These are phyloP conservation scores for Argyresthia goedartella DNA, from an alignment of 2,888 invertebrate genomes.

Conservation along the genomic window DNA sequence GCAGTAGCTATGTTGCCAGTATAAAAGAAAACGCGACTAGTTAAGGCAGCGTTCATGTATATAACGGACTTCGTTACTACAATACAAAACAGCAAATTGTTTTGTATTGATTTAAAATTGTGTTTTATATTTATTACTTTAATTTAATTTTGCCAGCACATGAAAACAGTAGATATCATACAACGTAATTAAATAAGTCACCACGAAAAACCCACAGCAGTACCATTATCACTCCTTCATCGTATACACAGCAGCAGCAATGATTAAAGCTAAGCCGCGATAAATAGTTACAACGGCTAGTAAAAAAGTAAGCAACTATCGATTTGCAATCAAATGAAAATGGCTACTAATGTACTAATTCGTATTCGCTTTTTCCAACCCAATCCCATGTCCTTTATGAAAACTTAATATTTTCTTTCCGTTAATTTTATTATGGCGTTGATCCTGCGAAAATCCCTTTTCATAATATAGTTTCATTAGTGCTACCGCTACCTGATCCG, in stretches of 20 bases:
- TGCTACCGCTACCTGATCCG: slow-evolving; percentile 88
- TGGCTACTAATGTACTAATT: slow-evolving; percentile 70
- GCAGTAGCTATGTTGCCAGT: slow-evolving; percentile 38
- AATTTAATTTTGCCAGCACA: background rate
- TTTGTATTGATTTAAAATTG: background rate
- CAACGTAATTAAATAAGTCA: background rate
- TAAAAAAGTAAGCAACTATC: slow-evolving; percentile 40
- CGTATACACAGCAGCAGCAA: background rate
- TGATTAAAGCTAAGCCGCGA: slow-evolving; percentile 19
- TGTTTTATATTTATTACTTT: background rate
- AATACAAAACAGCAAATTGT: background rate
- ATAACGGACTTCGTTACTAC: background rate
- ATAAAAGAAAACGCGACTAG: background rate
- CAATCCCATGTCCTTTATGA: slow-evolving; percentile 36
- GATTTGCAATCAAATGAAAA: slow-evolving; percentile 38
- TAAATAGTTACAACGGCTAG: slow-evolving; percentile 8
- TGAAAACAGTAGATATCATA: background rate
- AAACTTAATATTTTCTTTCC: slow-evolving; percentile 29
- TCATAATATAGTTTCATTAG: slow-evolving; percentile 75
- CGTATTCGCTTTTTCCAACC: slow-evolving; percentile 64
- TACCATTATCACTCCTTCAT: background rate
- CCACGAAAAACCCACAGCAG: background rate
- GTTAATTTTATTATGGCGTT: slow-evolving; percentile 49
- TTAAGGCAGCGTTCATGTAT: background rate
- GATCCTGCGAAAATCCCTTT: slow-evolving; percentile 44